Base-by-base conservation (phyloP, 1,140 invertebrate species). In the Contarinia nasturtii region DNA sequence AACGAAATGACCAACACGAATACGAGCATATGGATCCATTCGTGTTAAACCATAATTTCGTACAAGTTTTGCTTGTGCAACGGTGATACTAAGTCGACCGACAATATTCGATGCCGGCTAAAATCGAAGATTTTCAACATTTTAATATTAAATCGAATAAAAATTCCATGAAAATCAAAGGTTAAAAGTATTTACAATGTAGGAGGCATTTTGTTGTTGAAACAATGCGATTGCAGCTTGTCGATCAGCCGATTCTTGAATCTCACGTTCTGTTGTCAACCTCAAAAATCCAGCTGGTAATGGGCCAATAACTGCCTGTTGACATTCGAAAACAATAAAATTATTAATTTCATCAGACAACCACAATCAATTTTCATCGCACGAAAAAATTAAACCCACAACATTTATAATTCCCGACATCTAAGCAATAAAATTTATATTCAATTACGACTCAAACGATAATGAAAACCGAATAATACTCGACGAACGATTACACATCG, bases 31-130 rank as follows among this genome's bases (percentile, higher is more conserved):
- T 0, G 91, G 91, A 68, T 96, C 91, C 92, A 96, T 97, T 51
- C 86, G 73, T 2, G 88, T 87, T 52, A 97, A 71, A 63, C 93
- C 92, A 77, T 97, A 98, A 66, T 96, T 97, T 68, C 96, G 95
- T 2, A 81, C 80, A 46, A 98, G 68, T 67, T 89, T 92, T 8
- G 91, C 85, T 66, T 90, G 84, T 44, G 75, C 77, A 52, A 90
- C 74, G 15, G 83, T 88, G 48, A 93, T 77, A 52, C 76, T 86
- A 18, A 93, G 68, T 52, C 80, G 71, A 2, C 86, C 86, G 45
- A 76, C 70, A 45, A 77, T 61, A 54, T 78, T 75, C n/a, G 73
- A 65, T 15, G 75, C 68, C 44, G 74, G 64, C 46, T 58, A 54
- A 38, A 70, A 51, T 44, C 47, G 51, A n/a, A n/a, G 56, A 33